Evolutionary conservation across 2,113 vertebrate species (phyloP), one percentile per base, ranked within the genome.

Genomic region (Phaethornis superciliosus): DNA sequence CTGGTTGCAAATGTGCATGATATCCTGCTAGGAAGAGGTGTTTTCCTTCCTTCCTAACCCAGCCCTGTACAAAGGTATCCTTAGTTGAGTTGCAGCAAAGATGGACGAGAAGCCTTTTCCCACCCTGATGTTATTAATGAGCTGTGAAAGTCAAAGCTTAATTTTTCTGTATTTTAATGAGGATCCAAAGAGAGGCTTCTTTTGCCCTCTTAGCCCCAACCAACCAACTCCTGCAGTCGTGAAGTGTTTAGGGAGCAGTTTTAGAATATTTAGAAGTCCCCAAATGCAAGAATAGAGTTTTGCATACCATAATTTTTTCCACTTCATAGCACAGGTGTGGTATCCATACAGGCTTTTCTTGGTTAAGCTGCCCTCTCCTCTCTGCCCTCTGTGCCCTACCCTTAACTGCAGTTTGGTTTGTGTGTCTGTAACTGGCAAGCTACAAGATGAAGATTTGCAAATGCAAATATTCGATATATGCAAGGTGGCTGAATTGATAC

Each of bases 101-200:
- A 72, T 88, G 65, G 92, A 93, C 94, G 85, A 42, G 54, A 88
- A 78, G 85, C 94, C 80, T 95, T 91, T 95, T 81, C 91, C 89
- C 90, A 94, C 35, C 71, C 49, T 91, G 80, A 93, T 88, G 88
- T 79, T 83, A 91, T 95, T 96, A 95, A 94, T 90, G 90, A 97
- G 92, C 85, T 93, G 88, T 95, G 90, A 93, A 97, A 94, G 93
- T 96, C 90, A 95, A 88, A 92, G 82, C 85, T 85, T 94, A 93
- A 88, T 93, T 93, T 95, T 95, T 88, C 80, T 68, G 30, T 88
- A 54, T 86, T 94, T 94, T 95, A 97, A 95, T 90, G 85, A 95
- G 89, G 59, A 90, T 88, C 79, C 59, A 60, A 87, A 88, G 78
- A 92, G 81, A 95, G 37, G 52, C 23, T 24, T 70, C 68, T 90